Conservation (phyloP, 2,888 invertebrate genomes). For the Leuctra nigra region DNA sequence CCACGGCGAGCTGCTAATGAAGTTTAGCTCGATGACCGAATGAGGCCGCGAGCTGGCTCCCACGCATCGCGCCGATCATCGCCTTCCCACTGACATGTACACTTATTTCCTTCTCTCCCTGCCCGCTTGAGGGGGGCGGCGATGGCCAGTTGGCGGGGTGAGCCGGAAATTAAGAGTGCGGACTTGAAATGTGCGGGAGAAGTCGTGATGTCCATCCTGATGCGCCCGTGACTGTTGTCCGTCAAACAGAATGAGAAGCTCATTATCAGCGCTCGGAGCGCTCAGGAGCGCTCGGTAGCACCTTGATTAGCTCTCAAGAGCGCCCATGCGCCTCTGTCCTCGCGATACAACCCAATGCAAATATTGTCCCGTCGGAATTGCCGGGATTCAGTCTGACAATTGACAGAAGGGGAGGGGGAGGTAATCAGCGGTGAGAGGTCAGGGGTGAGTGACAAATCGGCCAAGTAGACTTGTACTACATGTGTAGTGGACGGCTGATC, state of each 20-base stretch:
- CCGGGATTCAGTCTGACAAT: conserved; percentile 4
- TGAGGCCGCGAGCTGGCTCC: conserved; percentile 18
- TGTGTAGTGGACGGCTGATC: conserved; percentile 14
- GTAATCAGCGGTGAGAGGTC: conserved; percentile 34
- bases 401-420: conserved; percentile 21
- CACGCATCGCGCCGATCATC: conserved; percentile 4
- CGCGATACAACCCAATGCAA: too few species aligned
- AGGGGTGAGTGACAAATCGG: conserved; percentile 33
- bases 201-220: conserved; percentile 22
- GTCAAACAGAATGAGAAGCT: not conserved
- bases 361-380: conserved; percentile 1
- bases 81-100: conserved; percentile 8
- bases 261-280: too few species aligned
- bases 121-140: not conserved
- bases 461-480: conserved; percentile 8
- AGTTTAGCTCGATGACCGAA: conserved; percentile 24
- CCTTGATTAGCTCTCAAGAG: not conserved
- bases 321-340: too few species aligned
- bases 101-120: conserved; percentile 14
- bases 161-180: conserved; percentile 27
- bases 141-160: conserved; percentile 11
- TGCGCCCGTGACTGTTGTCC: conserved; percentile 19
- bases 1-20: conserved; percentile 28
- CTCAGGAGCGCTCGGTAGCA: not conserved
- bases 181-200: conserved; percentile 15